These are phyloP conservation scores for Shinisaurus crocodilurus DNA, from an alignment of 2,113 vertebrate genomes.

Conservation along the genomic window DNA sequence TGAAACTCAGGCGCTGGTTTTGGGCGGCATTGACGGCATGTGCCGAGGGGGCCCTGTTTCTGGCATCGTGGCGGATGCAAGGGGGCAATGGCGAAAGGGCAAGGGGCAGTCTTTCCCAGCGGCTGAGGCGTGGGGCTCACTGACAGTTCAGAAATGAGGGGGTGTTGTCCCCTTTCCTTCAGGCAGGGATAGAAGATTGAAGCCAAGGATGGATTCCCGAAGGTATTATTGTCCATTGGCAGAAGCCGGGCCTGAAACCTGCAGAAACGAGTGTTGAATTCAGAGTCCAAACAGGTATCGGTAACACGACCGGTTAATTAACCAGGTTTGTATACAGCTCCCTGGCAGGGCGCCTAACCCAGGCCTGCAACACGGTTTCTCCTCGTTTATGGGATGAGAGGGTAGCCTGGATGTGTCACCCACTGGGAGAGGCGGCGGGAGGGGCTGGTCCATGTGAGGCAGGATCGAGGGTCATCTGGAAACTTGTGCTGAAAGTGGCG, in stretches of 20 bases:
- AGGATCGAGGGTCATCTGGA: background rate
- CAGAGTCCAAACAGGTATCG: accelerated
- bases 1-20: background rate
- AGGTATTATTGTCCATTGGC: too few relatives aligned
- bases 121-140: background rate
- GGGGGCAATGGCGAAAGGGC: background rate
- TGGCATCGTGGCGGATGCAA: too few relatives aligned
- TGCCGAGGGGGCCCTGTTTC: accelerated
- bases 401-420: too few relatives aligned
- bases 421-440: background rate
- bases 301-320: background rate
- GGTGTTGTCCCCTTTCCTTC: background rate
- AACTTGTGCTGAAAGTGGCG: background rate
- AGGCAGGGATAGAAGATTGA: background rate
- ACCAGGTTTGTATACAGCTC: background rate
- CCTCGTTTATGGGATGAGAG: background rate
- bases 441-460: background rate
- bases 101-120: background rate
- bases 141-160: background rate
- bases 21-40: background rate
- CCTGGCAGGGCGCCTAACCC: background rate
- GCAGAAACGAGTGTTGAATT: background rate
- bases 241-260: background rate
- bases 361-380: background rate
- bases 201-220: too few relatives aligned